phyloP scores from a whole-genome alignment of 2,113 vertebrate genomes.

The Tetrao urogallus region DNA sequence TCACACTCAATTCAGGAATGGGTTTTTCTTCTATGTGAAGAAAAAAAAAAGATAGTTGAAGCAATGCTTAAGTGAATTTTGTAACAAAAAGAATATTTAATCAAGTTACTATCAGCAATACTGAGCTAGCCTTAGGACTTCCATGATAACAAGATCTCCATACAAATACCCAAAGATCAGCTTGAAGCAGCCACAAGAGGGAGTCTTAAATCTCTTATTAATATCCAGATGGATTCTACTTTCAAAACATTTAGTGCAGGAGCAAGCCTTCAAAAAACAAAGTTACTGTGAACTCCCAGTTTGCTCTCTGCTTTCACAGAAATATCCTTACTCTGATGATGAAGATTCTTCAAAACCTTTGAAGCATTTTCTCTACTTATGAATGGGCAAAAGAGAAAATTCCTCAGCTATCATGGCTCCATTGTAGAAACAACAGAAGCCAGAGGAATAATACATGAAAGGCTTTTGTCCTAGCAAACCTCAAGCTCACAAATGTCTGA shows the following conservation, averaged over 20 bases:
- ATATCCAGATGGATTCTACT: neutral
- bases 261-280: neutral
- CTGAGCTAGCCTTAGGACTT: neutral
- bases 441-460: neutral
- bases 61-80: neutral
- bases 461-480: neutral
- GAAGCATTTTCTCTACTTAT: neutral
- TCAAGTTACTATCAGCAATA: neutral
- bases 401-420: too few relatives aligned
- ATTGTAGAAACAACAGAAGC: neutral
- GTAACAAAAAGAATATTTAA: neutral
- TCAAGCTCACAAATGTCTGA: neutral
- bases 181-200: conserved; percentile 67
- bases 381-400: neutral
- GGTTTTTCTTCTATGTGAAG: neutral
- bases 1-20: neutral
- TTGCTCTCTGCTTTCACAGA: neutral
- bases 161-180: neutral
- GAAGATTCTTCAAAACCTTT: neutral
- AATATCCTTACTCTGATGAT: neutral
- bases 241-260: neutral
- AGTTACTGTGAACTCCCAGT: neutral
- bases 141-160: neutral
- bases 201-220: conserved; percentile 54
- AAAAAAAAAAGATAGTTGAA: neutral